Evolutionary conservation across 2,797 vertebrate genomes (phyloP).

Genomic region (Acestrorhynchus altus): DNA sequence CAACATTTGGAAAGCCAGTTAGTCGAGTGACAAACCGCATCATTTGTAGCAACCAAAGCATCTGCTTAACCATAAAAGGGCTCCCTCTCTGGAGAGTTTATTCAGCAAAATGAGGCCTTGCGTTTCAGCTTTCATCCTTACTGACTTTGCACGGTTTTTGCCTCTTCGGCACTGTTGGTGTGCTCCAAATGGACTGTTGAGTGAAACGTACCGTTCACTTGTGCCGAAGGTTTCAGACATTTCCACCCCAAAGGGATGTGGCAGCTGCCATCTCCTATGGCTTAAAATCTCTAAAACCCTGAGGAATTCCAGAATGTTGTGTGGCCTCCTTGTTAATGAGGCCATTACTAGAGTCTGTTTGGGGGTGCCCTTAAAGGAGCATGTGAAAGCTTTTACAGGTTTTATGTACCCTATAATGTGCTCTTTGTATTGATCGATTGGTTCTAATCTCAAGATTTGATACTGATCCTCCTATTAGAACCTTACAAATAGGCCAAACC

Average conservation of each 20-base stretch:
- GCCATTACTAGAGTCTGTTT: neutral
- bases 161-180: conserved; percentile 61
- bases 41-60: conserved; percentile 69
- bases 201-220: conserved; percentile 66
- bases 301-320: conserved; percentile 1
- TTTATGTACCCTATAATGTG: no score
- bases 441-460: no score
- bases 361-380: neutral
- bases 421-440: no score
- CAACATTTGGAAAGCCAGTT: conserved; percentile 59
- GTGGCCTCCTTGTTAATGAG: neutral
- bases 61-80: conserved; percentile 59
- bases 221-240: conserved; percentile 55
- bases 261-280: conserved; percentile 39
- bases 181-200: conserved; percentile 68
- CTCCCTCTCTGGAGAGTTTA: conserved; percentile 68
- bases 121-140: conserved; percentile 59
- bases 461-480: no score
- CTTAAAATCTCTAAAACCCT: neutral
- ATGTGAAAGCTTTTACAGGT: neutral
- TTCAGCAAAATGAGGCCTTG: conserved; percentile 65
- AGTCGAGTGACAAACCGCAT: conserved; percentile 69
- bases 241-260: conserved; percentile 61
- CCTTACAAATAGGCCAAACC: no score
- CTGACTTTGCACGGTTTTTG: conserved; percentile 62